Conservation (phyloP, 2,888 invertebrate species). For the Agrotis segetum region DNA sequence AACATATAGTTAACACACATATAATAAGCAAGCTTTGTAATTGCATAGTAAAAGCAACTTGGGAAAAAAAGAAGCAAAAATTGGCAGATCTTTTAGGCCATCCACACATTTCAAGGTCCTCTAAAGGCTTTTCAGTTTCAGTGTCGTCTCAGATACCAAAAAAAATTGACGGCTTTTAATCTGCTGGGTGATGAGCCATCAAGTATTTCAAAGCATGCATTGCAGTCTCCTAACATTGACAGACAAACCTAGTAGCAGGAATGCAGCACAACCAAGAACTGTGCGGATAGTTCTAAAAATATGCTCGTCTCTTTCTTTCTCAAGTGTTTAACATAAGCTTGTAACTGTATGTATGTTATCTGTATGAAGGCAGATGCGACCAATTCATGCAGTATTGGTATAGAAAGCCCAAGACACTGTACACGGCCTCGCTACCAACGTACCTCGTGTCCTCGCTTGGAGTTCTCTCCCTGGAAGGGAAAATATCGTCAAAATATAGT, state of each 20-base stretch:
- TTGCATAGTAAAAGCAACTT: conserved; percentile 38
- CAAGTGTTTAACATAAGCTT: conserved; percentile 37
- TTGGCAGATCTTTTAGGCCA: background rate
- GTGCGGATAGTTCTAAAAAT: background rate
- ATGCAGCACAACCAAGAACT: background rate
- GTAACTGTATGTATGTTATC: conserved; percentile 46
- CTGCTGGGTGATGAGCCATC: background rate
- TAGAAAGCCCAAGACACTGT: conserved; percentile 59
- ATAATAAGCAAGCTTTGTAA: conserved; percentile 51
- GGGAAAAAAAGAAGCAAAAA: conserved; percentile 10
- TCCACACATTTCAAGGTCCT: background rate
- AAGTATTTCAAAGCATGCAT: conserved; percentile 5
- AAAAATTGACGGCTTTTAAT: no score
- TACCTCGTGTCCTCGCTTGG: conserved; percentile 67
- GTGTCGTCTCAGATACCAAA: background rate
- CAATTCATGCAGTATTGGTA: conserved; percentile 65
- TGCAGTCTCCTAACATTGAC: background rate
- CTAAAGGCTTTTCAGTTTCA: background rate
- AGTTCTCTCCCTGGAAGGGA: conserved; percentile 68
- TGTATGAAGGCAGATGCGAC: conserved; percentile 54
- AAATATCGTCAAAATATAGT: conserved; percentile 62
- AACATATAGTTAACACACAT: conserved; percentile 60
- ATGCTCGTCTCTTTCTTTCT: conserved; percentile 13
- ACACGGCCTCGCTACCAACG: conserved; percentile 61
- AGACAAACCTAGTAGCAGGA: background rate